Conservation (phyloP, 2,113 vertebrate genomes). For the Petaurus breviceps region DNA sequence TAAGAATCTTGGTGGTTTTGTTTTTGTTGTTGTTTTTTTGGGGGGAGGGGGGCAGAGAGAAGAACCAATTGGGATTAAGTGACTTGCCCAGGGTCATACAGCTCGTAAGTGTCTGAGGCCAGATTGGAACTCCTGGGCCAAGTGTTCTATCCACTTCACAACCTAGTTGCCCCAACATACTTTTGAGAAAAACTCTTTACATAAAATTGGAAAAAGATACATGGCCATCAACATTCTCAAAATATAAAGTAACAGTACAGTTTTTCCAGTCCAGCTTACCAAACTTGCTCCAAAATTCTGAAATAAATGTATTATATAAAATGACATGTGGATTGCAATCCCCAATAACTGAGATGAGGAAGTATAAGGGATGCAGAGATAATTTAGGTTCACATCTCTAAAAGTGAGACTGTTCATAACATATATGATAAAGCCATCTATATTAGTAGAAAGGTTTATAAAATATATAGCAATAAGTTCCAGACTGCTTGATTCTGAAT, state of each 20-base stretch:
- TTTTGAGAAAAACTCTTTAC: not conserved
- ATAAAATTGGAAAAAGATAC: not conserved
- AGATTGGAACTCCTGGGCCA: too few species aligned
- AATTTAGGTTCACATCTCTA: not conserved
- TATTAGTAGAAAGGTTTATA: not conserved
- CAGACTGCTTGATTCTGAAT: not conserved
- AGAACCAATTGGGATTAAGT: too few species aligned
- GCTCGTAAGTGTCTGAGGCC: too few species aligned
- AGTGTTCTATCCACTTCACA: too few species aligned
- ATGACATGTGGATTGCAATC: not conserved
- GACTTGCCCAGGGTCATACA: too few species aligned
- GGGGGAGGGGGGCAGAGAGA: rapidly evolving
- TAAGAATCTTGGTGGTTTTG: not conserved
- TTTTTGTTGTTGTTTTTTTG: too few species aligned
- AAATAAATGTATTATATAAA: not conserved
- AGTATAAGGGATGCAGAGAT: not conserved
- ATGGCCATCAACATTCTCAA: not conserved
- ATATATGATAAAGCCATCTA: not conserved
- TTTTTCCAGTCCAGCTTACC: not conserved
- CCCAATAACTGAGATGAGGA: not conserved
- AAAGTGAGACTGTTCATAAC: not conserved
- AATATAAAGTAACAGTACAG: not conserved
- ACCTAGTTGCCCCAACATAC: too few species aligned
- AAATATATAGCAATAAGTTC: not conserved
- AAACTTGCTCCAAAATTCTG: not conserved